Percentiles rank a stretch among this genome's conserved stretches.
These are phyloP conservation scores for Drosophila demipolita DNA, from an alignment of 2,888 invertebrate species.

Conservation along the genomic window DNA sequence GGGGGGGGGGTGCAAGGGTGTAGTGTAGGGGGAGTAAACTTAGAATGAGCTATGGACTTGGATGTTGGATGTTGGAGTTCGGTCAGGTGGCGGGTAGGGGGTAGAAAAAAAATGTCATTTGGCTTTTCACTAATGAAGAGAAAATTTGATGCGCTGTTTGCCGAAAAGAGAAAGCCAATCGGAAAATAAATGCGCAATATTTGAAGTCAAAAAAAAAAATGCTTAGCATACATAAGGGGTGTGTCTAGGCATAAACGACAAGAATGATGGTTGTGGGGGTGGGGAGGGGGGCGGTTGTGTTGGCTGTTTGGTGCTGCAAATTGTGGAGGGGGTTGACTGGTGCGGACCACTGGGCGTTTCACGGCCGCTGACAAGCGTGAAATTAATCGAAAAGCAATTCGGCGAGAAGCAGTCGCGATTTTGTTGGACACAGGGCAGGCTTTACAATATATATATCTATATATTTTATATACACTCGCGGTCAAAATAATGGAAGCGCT, in stretches of 20 bases:
- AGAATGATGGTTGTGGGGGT: background rate
- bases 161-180: background rate
- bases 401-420: conserved; percentile 24
- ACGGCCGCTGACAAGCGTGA: conserved; percentile 79
- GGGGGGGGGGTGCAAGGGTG: background rate
- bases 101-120: conserved; percentile 25
- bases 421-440: conserved; percentile 38
- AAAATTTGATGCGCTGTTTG: conserved; percentile 68
- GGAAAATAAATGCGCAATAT: conserved; percentile 12
- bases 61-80: background rate
- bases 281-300: background rate
- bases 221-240: conserved; percentile 49
- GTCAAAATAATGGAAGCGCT: background rate
- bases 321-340: background rate
- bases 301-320: no score
- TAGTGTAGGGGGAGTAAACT: background rate
- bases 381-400: conserved; percentile 81
- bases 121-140: conserved; percentile 70
- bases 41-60: no score
- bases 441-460: background rate
- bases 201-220: conserved; percentile 26
- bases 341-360: conserved; percentile 67
- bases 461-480: background rate
- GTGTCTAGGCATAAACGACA: conserved; percentile 3
- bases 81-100: background rate